phyloP scores from a whole-genome alignment of 2,797 vertebrate genomes.

The Acanthurus tractus region DNA sequence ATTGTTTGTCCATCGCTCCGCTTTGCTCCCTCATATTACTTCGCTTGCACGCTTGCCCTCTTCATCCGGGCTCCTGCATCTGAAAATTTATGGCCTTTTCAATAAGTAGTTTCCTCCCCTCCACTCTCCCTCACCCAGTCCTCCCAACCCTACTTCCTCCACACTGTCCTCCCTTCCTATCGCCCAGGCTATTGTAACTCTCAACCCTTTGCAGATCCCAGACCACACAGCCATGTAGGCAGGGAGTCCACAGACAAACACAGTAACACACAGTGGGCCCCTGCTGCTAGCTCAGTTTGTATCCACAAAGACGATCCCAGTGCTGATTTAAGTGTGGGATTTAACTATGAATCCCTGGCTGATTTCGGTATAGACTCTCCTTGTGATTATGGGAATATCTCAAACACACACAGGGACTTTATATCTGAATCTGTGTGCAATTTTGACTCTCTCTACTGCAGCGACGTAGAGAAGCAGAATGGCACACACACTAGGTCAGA shows the following conservation, averaged over 20 bases:
- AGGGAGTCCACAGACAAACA: conserved; percentile 48
- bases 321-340: conserved; percentile 31
- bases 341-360: conserved; percentile 46
- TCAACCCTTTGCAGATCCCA: conserved; percentile 54
- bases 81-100: conserved; percentile 37
- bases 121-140: conserved; percentile 81
- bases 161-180: conserved; percentile 72
- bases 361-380: conserved; percentile 49
- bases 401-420: conserved; percentile 47
- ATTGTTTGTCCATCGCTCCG: conserved; percentile 62
- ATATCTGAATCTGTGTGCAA: conserved; percentile 66
- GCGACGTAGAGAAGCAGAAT: conserved; percentile 41
- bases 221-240: conserved; percentile 65
- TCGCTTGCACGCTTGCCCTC: conserved; percentile 42
- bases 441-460: conserved; percentile 76
- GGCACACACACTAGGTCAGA: conserved; percentile 32
- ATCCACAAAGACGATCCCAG: conserved; percentile 50
- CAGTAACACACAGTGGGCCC: conserved; percentile 28
- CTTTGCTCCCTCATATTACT: conserved; percentile 53
- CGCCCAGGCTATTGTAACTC: conserved; percentile 72
- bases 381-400: conserved; percentile 41
- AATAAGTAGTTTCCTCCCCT: conserved; percentile 83
- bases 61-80: conserved; percentile 20
- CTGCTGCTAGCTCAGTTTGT: conserved; percentile 36
- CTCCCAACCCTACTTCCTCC: conserved; percentile 85